phyloP scores from a whole-genome alignment of 2,113 vertebrate genomes.

The Oncorhynchus nerka region DNA sequence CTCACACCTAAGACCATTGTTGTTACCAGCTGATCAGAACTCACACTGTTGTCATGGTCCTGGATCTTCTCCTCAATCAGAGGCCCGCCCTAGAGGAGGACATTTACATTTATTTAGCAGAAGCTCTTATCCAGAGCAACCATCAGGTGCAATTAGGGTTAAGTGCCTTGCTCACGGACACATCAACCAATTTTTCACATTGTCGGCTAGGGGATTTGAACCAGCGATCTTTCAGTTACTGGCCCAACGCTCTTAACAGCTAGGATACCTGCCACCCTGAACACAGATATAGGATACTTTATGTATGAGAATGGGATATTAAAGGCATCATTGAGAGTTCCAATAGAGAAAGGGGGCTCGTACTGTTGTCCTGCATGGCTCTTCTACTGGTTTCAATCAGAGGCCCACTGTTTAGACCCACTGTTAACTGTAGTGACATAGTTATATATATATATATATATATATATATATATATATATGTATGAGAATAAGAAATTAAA shows the following conservation, averaged over 20 bases:
- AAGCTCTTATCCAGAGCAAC: too few relatives aligned
- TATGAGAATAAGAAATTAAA: constrained; percentile 18
- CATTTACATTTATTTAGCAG: too few relatives aligned
- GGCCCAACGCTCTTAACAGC: too few relatives aligned
- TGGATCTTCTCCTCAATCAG: constrained; percentile 11
- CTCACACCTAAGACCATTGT: constrained; percentile 66
- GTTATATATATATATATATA: not conserved
- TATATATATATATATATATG: not conserved
- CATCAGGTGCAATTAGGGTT: too few relatives aligned
- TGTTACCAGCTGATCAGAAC: constrained; percentile 53
- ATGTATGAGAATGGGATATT: constrained; percentile 23
- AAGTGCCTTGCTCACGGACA: too few relatives aligned
- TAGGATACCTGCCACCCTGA: not conserved
- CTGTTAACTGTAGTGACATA: not conserved
- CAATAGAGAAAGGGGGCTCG: not conserved
- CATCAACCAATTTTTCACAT: too few relatives aligned
- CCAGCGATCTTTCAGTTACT: too few relatives aligned
- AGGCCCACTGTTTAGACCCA: not conserved
- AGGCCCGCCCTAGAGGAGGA: not conserved
- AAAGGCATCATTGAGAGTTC: constrained; percentile 2
- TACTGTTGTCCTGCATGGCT: constrained; percentile 16
- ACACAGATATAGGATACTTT: not conserved
- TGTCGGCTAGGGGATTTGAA: too few relatives aligned
- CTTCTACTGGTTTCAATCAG: not conserved
- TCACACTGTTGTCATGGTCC: constrained; percentile 11